Evolutionary conservation across 2,113 vertebrate species (phyloP), one percentile per base, ranked within the genome.

Genomic region (Stictonetta naevosa): DNA sequence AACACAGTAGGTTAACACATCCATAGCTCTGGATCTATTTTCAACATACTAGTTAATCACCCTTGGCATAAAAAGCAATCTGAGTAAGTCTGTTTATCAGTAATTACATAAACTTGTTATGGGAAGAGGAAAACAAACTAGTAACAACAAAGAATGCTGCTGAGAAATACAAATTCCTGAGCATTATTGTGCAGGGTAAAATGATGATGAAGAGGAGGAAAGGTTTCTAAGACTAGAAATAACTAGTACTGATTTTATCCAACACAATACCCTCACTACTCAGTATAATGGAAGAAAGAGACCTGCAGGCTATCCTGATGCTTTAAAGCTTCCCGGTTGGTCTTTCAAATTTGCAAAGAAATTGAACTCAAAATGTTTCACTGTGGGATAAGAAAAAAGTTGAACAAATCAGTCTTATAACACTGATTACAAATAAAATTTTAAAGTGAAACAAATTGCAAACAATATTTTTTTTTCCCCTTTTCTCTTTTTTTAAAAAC

Each of bases 141-240:
- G 42, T 18, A 86, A 73, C 48, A 73, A 83, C 11, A 55, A 88
- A 90, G 53, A 85, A 66, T 4, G 2, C 21, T 66, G 66, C 29
- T 83, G 58, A 94, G 59, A 94, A 74, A 80, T 60, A 64, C 34
- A 83, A 66, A 92, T 83, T 77, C 31, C 68, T 66, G 12, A 90
- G 72, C 52, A 33, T 5, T 83, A 46, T 53, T 46, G 5, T 25
- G 11, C 40, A 73, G 26, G 76, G 36, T 36, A 88, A 69, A 3
- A 3, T 10, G 44, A 94, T 40, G 55, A 78, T 0, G 0, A 89
- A 83, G 36, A 82, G 48, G 81, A 88, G n/a, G 59, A 76, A 83
- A 80, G 21, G 4, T 8, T 22, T 92, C n/a, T 50, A 73, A 60
- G 82, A 73, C 9, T 55, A 40, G 36, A 94, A 91, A 58, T 69